Conservation (phyloP, 2,113 vertebrate genomes). For the Myrmophylax atrothorax region DNA sequence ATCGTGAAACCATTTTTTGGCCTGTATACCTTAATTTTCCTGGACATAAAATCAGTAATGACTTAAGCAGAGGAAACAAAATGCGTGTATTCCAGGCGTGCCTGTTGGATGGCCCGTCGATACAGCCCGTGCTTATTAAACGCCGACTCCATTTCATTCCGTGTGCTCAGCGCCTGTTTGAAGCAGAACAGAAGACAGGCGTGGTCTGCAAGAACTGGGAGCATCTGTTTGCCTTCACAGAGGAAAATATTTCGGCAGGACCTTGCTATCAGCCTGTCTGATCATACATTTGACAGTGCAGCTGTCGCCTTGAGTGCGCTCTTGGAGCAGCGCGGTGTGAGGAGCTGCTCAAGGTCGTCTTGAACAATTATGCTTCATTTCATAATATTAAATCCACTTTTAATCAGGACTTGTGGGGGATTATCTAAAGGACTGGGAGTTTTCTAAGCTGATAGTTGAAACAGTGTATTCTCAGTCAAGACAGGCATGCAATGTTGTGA, state of each 20-base stretch:
- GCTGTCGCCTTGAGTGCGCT: background rate
- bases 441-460: background rate
- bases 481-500: accelerated
- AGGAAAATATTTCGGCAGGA: background rate
- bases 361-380: conserved; percentile 10
- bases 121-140: background rate
- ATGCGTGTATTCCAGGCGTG: background rate
- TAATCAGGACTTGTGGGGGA: background rate
- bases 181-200: background rate
- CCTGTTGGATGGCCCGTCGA: background rate
- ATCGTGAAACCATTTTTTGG: background rate
- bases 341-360: background rate
- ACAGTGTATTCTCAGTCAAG: background rate
- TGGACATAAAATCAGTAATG: conserved; percentile 3
- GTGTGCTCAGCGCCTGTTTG: background rate
- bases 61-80: conserved; percentile 17
- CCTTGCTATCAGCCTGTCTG: background rate
- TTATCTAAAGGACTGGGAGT: background rate
- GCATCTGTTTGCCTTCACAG: background rate
- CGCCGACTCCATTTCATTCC: background rate
- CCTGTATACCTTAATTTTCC: background rate
- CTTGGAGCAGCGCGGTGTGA: background rate
- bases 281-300: background rate
- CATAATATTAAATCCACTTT: conserved; percentile 25
- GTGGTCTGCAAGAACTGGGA: background rate